Evolutionary conservation across 2,797 vertebrate species (phyloP), one percentile per base, ranked within the genome.

Genomic region (Notolepis coatsorum): DNA sequence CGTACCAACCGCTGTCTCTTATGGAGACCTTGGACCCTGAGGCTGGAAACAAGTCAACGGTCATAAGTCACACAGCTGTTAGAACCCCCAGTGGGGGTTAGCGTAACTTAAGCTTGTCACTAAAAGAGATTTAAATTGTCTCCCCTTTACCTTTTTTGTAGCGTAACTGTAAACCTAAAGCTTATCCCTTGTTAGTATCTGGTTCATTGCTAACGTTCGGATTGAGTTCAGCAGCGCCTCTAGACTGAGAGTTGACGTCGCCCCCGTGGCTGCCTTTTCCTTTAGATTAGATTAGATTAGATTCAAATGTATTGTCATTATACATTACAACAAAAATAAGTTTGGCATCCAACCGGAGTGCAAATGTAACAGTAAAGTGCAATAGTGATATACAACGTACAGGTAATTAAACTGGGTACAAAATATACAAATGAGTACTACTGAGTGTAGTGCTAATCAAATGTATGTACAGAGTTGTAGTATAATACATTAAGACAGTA

Each of bases 1-100:
- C 68, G 54, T 75, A 52, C 63, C 18, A 37, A 41, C 54, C 43
- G 62, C 63, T 61, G n/a, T 81, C 70, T 77, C 71, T 68, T 23
- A 57, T 21, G 49, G 42, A 76, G 69, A 72, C 65, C 61, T 65
- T 73, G 48, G 70, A 45, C 45, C 45, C 18, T 25, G 28, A 8
- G 51, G 41, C 63, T 53, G n/a, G n/a, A 58, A 70, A 47, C 59
- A 45, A 51, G 30, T 74, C 49, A 65, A 13, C 17, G 20, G 33
- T 50, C 64, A 2, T 53, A 57, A 71, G 42, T 61, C 33, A 47
- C 49, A 38, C 48, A 2, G 21, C 21, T 25, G 64, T 55, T 66
- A 41, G 43, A 75, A 41, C 71, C 47, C 51, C 27, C 50, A 61
- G 31, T 61, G 25, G 51, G 52, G 37, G 13, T 42, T 46, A 64